These are phyloP conservation scores for Cyprinus carpio DNA, from an alignment of 2,113 vertebrate species.

Conservation along the genomic window DNA sequence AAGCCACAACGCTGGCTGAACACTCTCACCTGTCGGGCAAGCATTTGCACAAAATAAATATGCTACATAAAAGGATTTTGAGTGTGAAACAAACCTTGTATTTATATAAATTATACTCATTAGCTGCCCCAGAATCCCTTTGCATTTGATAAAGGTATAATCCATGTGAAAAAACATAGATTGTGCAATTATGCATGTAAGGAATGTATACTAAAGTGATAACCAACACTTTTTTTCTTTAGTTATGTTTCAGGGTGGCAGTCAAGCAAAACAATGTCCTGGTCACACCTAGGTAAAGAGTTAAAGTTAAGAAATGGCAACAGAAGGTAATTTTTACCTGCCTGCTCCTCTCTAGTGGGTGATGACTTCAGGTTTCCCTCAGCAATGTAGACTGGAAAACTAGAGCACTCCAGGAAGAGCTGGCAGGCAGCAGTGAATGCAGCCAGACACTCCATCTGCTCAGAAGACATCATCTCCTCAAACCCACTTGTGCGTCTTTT, in stretches of 20 bases:
- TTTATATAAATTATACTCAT: not conserved
- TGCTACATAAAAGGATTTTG: not conserved
- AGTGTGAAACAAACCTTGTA: not conserved
- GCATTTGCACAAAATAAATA: not conserved
- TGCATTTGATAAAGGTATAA: not conserved
- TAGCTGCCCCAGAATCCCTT: not conserved
- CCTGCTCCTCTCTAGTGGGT: constrained; percentile 79
- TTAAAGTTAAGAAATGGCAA: not conserved
- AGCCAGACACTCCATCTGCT: constrained; percentile 82
- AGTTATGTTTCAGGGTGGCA: not conserved
- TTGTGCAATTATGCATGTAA: not conserved
- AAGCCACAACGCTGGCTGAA: constrained; percentile 87
- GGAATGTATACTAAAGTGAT: not conserved
- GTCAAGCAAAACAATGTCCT: not conserved
- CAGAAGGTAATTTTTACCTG: constrained; percentile 60
- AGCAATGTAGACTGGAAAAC: constrained; percentile 96
- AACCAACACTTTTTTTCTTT: not conserved
- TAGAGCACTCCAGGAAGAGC: constrained; percentile 96
- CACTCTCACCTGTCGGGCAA: constrained; percentile 82
- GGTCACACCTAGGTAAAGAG: not conserved
- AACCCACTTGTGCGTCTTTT: constrained; percentile 54
- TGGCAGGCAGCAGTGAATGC: constrained; percentile 95
- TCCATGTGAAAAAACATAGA: not conserved
- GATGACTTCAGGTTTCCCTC: constrained; percentile 90
- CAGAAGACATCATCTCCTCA: constrained; percentile 58